A percentile compares a stretch with the other conserved stretches of the same genome.
Conservation (phyloP, 1,140 invertebrate genomes). For the Drosophila azteca region DNA sequence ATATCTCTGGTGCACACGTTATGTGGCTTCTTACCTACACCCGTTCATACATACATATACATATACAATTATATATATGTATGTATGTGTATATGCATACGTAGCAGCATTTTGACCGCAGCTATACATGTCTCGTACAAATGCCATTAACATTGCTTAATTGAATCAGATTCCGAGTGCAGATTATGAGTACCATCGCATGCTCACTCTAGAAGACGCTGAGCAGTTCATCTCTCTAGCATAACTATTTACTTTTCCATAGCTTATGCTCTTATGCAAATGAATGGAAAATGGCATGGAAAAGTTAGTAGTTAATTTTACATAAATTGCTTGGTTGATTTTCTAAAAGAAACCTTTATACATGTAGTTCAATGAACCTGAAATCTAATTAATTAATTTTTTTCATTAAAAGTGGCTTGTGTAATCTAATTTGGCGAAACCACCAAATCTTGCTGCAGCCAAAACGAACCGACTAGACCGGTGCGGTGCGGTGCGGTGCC, state of each 20-base stretch:
- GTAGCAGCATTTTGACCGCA: conserved; percentile 31
- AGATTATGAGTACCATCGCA: conserved; percentile 73
- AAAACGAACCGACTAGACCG: conserved; percentile 34
- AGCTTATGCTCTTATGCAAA: conserved; percentile 14
- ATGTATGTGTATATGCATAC: conserved; percentile 13
- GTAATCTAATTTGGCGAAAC: conserved; percentile 48
- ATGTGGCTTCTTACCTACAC: conserved; percentile 34
- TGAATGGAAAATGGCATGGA: not conserved
- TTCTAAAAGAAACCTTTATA: not conserved
- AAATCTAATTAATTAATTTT: conserved; percentile 46
- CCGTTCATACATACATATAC: not conserved
- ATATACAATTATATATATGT: conserved; percentile 4
- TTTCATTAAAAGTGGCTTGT: conserved; percentile 42
- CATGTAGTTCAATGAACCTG: conserved; percentile 35
- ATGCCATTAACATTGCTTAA: conserved; percentile 79
- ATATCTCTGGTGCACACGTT: conserved; percentile 42
- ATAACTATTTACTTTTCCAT: no score
- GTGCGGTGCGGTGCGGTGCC: conserved; percentile 1
- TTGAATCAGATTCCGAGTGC: conserved; percentile 77
- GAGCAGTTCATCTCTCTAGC: conserved; percentile 4
- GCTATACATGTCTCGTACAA: conserved; percentile 62
- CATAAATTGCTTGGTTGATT: not conserved
- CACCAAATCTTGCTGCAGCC: conserved; percentile 47
- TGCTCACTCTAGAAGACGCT: conserved; percentile 34
- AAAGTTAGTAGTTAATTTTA: no score